These are phyloP conservation scores for Florisuga fusca DNA, from an alignment of 2,797 vertebrate genomes.

Conservation along the genomic window DNA sequence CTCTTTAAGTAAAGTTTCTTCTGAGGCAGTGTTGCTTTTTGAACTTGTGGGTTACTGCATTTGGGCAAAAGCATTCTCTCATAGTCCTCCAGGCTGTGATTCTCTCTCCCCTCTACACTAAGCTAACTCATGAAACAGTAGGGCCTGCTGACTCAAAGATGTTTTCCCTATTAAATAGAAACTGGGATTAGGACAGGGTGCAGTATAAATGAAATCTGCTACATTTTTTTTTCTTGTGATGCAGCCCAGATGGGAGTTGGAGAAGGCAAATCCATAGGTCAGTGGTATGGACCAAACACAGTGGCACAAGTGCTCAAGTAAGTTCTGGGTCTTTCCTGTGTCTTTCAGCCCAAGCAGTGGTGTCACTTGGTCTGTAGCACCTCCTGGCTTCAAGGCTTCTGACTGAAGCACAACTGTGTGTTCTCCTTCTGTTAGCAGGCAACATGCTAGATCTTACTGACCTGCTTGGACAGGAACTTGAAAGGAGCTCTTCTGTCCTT, in stretches of 20 bases:
- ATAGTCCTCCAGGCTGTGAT: neutral
- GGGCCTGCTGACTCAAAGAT: neutral
- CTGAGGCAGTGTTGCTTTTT: neutral
- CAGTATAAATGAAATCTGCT: neutral
- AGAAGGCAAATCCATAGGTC: constrained; percentile 97
- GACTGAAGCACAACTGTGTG: neutral
- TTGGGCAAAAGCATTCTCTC: neutral
- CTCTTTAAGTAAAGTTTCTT: neutral
- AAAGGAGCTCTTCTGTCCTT: neutral
- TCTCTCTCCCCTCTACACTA: neutral
- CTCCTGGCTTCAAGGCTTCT: neutral
- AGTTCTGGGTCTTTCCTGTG: constrained; percentile 47
- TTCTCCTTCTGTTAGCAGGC: neutral
- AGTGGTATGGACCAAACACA: constrained; percentile 99
- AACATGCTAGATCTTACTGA: neutral
- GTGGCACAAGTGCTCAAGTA: constrained; percentile 98
- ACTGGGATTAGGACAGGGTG: neutral
- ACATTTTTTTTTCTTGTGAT: constrained; percentile 45
- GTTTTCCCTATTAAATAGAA: neutral
- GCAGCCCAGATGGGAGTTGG: constrained; percentile 99
- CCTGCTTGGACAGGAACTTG: neutral
- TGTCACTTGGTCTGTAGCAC: neutral
- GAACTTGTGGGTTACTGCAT: neutral
- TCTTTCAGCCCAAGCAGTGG: neutral
- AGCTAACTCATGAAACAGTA: neutral